Percentiles rank a stretch among this genome's conserved stretches.
phyloP scores from a whole-genome alignment of 1,140 invertebrate species.

The Musca domestica region DNA sequence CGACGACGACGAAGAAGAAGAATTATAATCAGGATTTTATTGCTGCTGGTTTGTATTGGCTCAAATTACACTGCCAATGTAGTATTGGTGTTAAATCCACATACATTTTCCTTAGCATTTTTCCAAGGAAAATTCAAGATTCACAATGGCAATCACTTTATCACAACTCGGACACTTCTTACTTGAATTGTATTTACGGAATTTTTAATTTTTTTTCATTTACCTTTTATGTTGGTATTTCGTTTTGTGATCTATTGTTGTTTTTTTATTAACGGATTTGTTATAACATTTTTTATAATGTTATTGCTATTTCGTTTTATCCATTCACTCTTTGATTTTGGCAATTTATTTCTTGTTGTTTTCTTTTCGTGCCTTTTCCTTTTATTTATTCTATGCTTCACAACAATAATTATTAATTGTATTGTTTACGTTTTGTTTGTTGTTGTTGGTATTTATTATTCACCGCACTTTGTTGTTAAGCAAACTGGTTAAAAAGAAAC shows the following conservation, averaged over 20 bases:
- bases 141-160: not conserved
- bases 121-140: not conserved
- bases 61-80: not conserved
- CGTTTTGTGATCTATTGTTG: conserved; percentile 1
- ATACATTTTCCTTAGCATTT: not conserved
- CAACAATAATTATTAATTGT: not conserved
- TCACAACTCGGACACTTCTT: not conserved
- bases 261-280: not conserved
- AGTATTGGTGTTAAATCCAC: conserved; percentile 1
- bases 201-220: conserved; percentile 1
- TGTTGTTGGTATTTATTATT: not conserved
- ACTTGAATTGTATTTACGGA: not conserved
- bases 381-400: not conserved
- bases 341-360: conserved; percentile 4
- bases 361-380: not conserved
- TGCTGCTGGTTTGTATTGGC: too few species aligned
- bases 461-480: not conserved
- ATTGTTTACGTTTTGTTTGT: not conserved
- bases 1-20: too few species aligned
- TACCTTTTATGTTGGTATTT: conserved; percentile 1
- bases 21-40: too few species aligned
- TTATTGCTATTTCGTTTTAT: not conserved
- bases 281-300: not conserved
- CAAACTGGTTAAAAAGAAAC: conserved; percentile 1
- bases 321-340: not conserved